phyloP scores from a whole-genome alignment of 2,888 invertebrate genomes.

The Malthinus flaveolus region DNA sequence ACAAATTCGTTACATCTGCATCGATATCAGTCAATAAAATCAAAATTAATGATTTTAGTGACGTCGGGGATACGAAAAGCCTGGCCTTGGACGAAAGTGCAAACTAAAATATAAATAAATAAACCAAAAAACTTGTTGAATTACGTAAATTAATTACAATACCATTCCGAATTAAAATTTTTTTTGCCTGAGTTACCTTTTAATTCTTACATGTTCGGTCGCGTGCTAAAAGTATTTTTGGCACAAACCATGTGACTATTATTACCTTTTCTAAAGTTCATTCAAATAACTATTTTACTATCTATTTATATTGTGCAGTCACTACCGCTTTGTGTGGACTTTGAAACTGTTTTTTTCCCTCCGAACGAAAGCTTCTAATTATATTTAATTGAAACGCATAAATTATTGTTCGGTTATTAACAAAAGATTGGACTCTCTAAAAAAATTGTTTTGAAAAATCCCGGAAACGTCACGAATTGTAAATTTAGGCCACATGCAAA shows the following conservation, averaged over 20 bases:
- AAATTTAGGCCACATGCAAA: background rate
- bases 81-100: background rate
- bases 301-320: conserved; percentile 17
- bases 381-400: too few relatives aligned
- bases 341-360: background rate
- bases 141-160: background rate
- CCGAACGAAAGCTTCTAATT: too few relatives aligned
- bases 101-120: too few relatives aligned
- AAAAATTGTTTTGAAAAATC: background rate
- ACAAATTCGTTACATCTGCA: too few relatives aligned
- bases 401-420: too few relatives aligned
- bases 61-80: too few relatives aligned
- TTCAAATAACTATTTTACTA: conserved; percentile 21
- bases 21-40: too few relatives aligned
- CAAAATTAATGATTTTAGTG: too few relatives aligned
- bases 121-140: background rate
- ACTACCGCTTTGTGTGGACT: conserved; percentile 12
- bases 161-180: background rate
- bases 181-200: background rate
- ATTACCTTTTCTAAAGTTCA: conserved; percentile 27
- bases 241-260: conserved; percentile 21
- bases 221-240: conserved; percentile 26
- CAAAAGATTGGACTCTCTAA: background rate
- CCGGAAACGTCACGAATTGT: background rate
- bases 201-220: conserved; percentile 1